Percentiles rank a stretch among this genome's conserved stretches.
These are phyloP conservation scores for Dinoponera quadriceps DNA, from an alignment of 1,140 invertebrate genomes.

Conservation along the genomic window DNA sequence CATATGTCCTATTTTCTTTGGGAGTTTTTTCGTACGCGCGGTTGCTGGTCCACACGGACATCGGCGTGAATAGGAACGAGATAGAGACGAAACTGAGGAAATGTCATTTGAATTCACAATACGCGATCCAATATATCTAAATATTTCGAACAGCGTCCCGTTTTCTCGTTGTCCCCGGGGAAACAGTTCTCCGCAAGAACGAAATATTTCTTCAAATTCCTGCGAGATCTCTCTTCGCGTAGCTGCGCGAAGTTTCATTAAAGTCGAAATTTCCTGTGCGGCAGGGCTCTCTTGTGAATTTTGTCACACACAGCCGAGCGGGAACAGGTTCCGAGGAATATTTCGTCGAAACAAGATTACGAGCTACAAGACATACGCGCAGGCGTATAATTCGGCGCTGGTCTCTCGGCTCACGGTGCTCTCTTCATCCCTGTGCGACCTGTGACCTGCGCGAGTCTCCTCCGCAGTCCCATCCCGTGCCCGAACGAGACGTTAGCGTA, in stretches of 20 bases:
- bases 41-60: neutral
- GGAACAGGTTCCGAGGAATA: neutral
- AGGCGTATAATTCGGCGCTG: conserved; percentile 78
- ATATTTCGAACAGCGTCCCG: neutral
- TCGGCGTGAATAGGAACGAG: neutral
- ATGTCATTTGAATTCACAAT: too few species aligned
- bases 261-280: neutral
- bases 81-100: neutral
- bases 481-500: conserved; percentile 18
- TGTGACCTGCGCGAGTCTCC: conserved; percentile 71
- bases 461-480: conserved; percentile 47
- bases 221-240: neutral
- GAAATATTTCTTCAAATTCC: neutral
- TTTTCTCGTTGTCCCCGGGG: neutral
- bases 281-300: neutral
- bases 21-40: neutral
- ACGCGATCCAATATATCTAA: too few species aligned
- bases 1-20: conserved; percentile 48
- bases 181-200: neutral
- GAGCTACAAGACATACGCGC: conserved; percentile 63
- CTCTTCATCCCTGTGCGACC: conserved; percentile 80
- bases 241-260: neutral
- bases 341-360: conserved; percentile 19
- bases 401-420: conserved; percentile 72
- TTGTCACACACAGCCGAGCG: neutral